Evolutionary conservation across 1,140 invertebrate genomes (phyloP).

Genomic region (Calliopsis andreniformis): DNA sequence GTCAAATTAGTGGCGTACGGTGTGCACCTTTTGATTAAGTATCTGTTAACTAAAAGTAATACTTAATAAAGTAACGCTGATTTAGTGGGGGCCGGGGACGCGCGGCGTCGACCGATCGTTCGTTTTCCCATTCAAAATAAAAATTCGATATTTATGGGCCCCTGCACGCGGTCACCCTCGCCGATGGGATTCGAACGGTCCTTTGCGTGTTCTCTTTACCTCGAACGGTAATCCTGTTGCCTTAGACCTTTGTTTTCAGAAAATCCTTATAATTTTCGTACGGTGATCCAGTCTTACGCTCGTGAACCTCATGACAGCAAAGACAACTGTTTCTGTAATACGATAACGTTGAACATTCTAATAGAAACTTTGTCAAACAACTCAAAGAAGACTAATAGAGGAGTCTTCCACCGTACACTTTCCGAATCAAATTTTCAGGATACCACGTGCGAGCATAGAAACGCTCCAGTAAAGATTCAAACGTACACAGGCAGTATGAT

Average conservation of each 20-base stretch:
- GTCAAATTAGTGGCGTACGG: constrained; percentile 82
- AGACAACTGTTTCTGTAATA: too few species aligned
- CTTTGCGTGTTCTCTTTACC: constrained; percentile 20
- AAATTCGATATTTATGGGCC: constrained; percentile 81
- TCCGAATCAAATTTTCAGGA: too few species aligned
- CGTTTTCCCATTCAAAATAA: constrained; percentile 81
- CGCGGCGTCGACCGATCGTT: constrained; percentile 75
- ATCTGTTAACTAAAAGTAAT: constrained; percentile 83
- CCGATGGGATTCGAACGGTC: constrained; percentile 64
- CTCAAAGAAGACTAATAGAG: too few species aligned
- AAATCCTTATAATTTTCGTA: too few species aligned
- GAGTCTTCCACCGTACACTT: too few species aligned
- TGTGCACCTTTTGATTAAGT: constrained; percentile 82
- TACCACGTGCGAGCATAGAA: too few species aligned
- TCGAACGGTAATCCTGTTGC: constrained; percentile 17
- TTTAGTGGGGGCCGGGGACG: constrained; percentile 75
- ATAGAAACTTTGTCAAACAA: too few species aligned
- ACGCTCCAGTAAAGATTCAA: too few species aligned
- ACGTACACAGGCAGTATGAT: too few species aligned
- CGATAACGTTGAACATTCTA: too few species aligned
- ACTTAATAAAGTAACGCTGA: constrained; percentile 83
- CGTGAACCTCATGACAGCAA: too few species aligned
- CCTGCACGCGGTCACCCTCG: constrained; percentile 35
- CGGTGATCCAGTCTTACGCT: too few species aligned
- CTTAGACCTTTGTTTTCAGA: constrained; percentile 22